Conservation (phyloP, 2,113 vertebrate species). For the Felis catus region F.catus_Fca126_mat1.0 CM031424.1:29960001-29960500, state of each 20-base stretch:
- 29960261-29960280: not conserved
- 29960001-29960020: not conserved
- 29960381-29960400: not conserved
- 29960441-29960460: not conserved
- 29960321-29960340: not conserved
- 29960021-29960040: not conserved
- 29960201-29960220: not conserved
- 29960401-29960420: slow-evolving; percentile 24
- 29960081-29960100: not conserved
- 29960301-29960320: not conserved
- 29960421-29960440: not conserved
- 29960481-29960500: not conserved
- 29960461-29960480: not conserved
- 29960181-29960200: not conserved
- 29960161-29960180: not conserved
- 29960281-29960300: not conserved
- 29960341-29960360: not conserved
- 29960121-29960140: not conserved
- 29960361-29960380: not conserved
- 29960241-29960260: not conserved
- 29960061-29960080: not conserved
- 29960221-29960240: not conserved
- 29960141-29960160: slow-evolving; percentile 3
- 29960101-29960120: not conserved
- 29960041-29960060: slow-evolving; percentile 20